phyloP scores from a whole-genome alignment of 2,113 vertebrate species.

The Choloepus hoffmanni region DNA sequence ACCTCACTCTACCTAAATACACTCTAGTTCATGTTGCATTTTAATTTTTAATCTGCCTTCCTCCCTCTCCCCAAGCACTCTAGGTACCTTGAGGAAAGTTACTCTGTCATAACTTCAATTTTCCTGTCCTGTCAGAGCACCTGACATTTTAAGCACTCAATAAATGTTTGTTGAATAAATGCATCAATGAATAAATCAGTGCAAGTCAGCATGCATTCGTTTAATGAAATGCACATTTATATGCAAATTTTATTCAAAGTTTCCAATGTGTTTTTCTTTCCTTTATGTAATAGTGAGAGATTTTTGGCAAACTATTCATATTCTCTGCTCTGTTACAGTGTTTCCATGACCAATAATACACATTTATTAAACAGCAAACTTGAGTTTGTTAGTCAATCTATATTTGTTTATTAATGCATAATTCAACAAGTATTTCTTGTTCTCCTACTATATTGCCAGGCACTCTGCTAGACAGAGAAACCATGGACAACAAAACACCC shows the following conservation, averaged over 20 bases:
- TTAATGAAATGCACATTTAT: neutral
- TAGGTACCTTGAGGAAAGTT: neutral
- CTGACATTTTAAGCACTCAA: neutral
- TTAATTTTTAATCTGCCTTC: neutral
- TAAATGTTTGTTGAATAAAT: neutral
- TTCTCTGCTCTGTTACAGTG: neutral
- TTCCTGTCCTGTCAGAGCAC: neutral
- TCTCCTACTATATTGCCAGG: neutral
- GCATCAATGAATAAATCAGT: neutral
- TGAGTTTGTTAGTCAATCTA: neutral
- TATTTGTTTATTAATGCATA: neutral
- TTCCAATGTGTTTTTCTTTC: neutral
- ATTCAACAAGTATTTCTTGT: neutral
- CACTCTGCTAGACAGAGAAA: neutral
- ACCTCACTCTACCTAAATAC: neutral
- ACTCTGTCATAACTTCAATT: neutral
- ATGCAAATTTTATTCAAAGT: neutral
- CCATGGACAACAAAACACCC: neutral
- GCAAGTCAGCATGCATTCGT: neutral
- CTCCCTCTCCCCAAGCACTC: neutral
- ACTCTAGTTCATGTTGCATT: neutral
- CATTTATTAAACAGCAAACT: neutral
- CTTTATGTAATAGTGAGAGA: neutral
- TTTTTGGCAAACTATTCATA: neutral
- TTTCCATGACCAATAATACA: neutral